Evolutionary conservation across 2,888 invertebrate genomes (phyloP), one percentile per base, ranked within the genome.

Genomic region (Mythimna lalbum): DNA sequence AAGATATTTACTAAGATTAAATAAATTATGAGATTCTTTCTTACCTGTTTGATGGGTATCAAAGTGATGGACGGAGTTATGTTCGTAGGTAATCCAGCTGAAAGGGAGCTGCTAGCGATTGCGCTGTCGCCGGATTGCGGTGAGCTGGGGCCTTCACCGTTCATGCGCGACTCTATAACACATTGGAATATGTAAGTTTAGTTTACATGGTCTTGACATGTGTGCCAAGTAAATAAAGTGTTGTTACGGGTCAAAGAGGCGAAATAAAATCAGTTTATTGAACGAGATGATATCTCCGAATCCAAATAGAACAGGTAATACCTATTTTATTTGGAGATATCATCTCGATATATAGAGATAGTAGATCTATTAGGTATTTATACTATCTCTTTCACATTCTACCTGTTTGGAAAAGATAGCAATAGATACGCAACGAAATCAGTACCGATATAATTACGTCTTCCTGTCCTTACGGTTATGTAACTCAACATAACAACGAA

Each of bases 31-130:
- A 33, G 12, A 56, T 4, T n/a, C 7, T 14, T 31, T 12, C 66
- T 89, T 89, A 97, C 97, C 96, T 98, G 98, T 93, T 98, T 98
- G 83, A 98, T 98, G 73, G 98, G 98, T 95, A 98, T 98, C 67
- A 98, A 95, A 53, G 98, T 98, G 87, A 98, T 98, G 80, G 98
- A 98, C 31, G 98, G 98, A 86, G 98, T 98, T 89, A 98, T 98
- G 85, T 95, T 96, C 81, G 96, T 95, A 47, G 96, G 96, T 59
- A 96, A 90, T 73, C 96, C 93, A 55, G 95, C 91, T 56, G 96
- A 96, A 82, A 97, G 97, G 73, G 97, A 97, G 92, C 97, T 97
- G 88, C 97, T 97, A 59, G 98, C 97, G 63, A 97, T 97, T 67
- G 98, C 98, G 65, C 98, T 98, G 92, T 98, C 98, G 12, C 97